These are phyloP conservation scores for Cettia cetti DNA, from an alignment of 2,113 vertebrate genomes.

Conservation along the genomic window DNA sequence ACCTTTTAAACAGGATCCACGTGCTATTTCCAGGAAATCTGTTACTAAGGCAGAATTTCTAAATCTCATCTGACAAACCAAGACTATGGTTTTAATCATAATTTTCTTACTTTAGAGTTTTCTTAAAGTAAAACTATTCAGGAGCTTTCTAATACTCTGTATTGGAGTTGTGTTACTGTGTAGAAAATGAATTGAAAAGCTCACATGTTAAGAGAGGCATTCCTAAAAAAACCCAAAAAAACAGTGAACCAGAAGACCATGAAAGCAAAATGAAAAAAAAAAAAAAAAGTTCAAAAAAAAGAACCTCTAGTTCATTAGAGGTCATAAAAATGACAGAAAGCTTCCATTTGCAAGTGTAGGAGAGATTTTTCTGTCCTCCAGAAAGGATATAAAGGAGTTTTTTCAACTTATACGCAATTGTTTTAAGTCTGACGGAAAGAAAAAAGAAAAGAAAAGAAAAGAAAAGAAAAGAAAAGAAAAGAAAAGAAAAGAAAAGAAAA, in stretches of 20 bases:
- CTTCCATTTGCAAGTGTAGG: neutral
- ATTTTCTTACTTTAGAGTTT: neutral
- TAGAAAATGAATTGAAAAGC: neutral
- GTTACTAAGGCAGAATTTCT: neutral
- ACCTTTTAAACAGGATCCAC: neutral
- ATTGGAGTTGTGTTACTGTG: neutral
- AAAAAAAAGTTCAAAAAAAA: neutral
- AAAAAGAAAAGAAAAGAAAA: too few relatives aligned
- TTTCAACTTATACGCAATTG: neutral
- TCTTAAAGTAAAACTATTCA: neutral
- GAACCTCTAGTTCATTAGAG: neutral
- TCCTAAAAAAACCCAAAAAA: neutral
- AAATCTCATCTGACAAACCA: neutral
- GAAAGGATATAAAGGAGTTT: neutral
- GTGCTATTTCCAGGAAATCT: neutral
- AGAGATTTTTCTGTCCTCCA: neutral
- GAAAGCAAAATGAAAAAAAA: neutral
- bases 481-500: too few relatives aligned
- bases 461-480: too few relatives aligned
- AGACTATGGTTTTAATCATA: neutral
- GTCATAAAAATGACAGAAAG: neutral
- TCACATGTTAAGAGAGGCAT: neutral
- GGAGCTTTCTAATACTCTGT: neutral
- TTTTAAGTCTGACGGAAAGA: neutral
- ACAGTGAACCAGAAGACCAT: neutral